Evolutionary conservation across 37 sponge, comb jelly and placozoan species (phyloP), one percentile per base, ranked within the genome.

Genomic region (Beroe forskalii): DNA sequence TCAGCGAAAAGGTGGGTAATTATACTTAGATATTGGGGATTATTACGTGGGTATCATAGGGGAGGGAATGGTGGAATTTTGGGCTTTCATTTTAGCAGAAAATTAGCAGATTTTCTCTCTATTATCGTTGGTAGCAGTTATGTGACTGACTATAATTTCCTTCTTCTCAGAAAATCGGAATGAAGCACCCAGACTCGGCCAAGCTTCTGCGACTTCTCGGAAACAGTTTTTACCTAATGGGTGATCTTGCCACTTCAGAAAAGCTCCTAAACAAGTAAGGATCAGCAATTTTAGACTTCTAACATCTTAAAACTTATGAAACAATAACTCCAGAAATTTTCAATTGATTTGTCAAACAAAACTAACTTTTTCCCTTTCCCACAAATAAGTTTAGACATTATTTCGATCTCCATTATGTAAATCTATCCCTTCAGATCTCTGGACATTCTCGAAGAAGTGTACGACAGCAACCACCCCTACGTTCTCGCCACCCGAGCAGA

Each of bases 101-200:
- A n/a, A n/a, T n/a, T n/a, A n/a, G n/a, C n/a, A n/a, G n/a, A n/a
- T n/a, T n/a, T n/a, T n/a, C n/a, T n/a, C n/a, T n/a, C n/a, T n/a
- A n/a, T n/a, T n/a, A n/a, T n/a, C n/a, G n/a, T n/a, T n/a, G n/a
- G n/a, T n/a, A n/a, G n/a, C n/a, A n/a, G n/a, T n/a, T n/a, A n/a
- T n/a, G n/a, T n/a, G n/a, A n/a, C n/a, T n/a, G n/a, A n/a, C n/a
- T n/a, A n/a, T n/a, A n/a, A n/a, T n/a, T n/a, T n/a, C n/a, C n/a
- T n/a, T n/a, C n/a, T 69, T 30, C 86, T 1, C 55, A 80, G 86
- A 80, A 80, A 80, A 80, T 80, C 17, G 86, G 86, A 80, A 80
- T 80, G 86, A 80, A 80, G 55, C 86, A 80, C 55, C 86, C 86
- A 43, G 86, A 80, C 31, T 41, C 86, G 28, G 86, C 86, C 25